phyloP scores from a whole-genome alignment of 1,140 invertebrate species.

The Drosophila suzukii region DNA sequence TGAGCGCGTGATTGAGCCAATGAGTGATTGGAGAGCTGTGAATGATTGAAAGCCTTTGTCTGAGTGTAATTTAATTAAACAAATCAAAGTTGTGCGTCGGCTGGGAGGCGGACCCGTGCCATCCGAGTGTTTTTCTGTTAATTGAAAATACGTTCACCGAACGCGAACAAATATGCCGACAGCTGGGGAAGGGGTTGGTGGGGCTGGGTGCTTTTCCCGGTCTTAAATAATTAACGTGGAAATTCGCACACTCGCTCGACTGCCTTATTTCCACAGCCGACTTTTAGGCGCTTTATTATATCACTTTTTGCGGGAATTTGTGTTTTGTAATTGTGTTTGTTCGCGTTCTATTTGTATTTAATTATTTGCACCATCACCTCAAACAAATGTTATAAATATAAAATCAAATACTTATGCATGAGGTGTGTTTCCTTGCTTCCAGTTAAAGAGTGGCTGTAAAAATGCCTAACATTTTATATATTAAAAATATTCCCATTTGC shows the following conservation, averaged over 20 bases:
- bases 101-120: conserved; percentile 5
- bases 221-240: conserved; percentile 71
- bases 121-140: conserved; percentile 64
- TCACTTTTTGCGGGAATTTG: conserved; percentile 34
- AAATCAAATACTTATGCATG: conserved; percentile 30
- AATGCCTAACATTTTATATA: conserved; percentile 8
- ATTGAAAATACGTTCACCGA: conserved; percentile 76
- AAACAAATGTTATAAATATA: conserved; percentile 47
- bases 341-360: conserved; percentile 46
- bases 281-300: conserved; percentile 51
- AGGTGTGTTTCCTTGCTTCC: background rate
- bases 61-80: conserved; percentile 82
- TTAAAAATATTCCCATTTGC: conserved; percentile 8
- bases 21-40: conserved; percentile 80
- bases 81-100: conserved; percentile 62
- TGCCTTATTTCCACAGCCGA: conserved; percentile 15
- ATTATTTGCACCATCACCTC: conserved; percentile 54
- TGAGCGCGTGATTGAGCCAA: conserved; percentile 76
- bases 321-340: conserved; percentile 51
- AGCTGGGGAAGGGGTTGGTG: conserved; percentile 2
- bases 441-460: background rate
- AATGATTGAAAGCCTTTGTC: conserved; percentile 81
- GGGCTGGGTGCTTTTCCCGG: conserved; percentile 8
- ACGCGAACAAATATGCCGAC: conserved; percentile 61
- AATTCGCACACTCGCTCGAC: conserved; percentile 30